Conservation (phyloP, 2,888 invertebrate genomes). For the Plebejus anna region DNA sequence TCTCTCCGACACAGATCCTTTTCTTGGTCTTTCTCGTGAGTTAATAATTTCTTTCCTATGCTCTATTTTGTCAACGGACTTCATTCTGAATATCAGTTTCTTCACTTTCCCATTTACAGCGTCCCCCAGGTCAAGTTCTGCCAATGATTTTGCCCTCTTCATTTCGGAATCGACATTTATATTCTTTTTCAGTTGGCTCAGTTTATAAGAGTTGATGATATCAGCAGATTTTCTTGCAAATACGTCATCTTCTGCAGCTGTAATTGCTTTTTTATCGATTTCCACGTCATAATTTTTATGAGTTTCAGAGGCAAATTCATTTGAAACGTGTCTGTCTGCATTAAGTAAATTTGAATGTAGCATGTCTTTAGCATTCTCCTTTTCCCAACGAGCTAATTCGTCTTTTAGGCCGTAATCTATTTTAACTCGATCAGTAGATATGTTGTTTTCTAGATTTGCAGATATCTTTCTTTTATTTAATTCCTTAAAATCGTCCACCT, state of each 20-base stretch:
- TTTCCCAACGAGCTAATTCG: slow-evolving; percentile 5
- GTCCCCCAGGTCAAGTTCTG: slow-evolving; percentile 56
- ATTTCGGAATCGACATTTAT: slow-evolving; percentile 38
- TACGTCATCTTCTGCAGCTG: not conserved
- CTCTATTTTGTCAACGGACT: slow-evolving; percentile 50
- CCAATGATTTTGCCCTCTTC: slow-evolving; percentile 49
- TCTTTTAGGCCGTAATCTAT: not conserved
- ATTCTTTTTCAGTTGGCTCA: slow-evolving; percentile 30
- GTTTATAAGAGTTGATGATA: slow-evolving; percentile 23
- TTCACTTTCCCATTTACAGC: slow-evolving; percentile 55
- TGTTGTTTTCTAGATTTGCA: not conserved
- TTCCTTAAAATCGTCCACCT: not conserved
- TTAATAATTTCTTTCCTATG: slow-evolving; percentile 49
- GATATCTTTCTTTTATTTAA: not conserved
- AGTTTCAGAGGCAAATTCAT: not conserved
- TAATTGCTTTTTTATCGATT: not conserved
- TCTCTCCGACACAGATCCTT: slow-evolving; percentile 57
- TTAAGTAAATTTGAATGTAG: not conserved
- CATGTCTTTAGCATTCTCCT: not conserved
- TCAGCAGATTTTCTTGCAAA: slow-evolving; percentile 28
- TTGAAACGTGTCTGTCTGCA: not conserved
- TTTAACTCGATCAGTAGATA: not conserved
- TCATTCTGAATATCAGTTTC: slow-evolving; percentile 54
- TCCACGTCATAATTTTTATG: not conserved
- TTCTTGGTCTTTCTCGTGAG: slow-evolving; percentile 53